These are phyloP conservation scores for Nomada flava DNA, from an alignment of 2,888 invertebrate species.

Conservation along the genomic window DNA sequence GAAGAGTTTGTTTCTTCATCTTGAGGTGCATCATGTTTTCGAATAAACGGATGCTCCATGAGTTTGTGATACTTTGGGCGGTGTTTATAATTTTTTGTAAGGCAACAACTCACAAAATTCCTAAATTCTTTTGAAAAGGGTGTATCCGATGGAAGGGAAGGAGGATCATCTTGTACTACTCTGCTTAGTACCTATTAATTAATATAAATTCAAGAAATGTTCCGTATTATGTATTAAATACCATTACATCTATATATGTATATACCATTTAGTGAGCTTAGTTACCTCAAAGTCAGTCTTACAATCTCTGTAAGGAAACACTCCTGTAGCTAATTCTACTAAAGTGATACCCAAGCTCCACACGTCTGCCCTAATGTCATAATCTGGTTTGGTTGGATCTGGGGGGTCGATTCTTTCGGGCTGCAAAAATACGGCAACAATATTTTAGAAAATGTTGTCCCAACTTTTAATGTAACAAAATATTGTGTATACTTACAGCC, in stretches of 20 bases:
- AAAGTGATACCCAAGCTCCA: constrained; percentile 99
- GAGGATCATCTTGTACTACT: constrained; percentile 95
- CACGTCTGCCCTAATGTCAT: constrained; percentile 99
- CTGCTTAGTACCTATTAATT: constrained; percentile 84
- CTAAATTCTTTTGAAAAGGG: constrained; percentile 94
- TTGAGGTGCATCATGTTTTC: constrained; percentile 87
- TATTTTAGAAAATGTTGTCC: not conserved
- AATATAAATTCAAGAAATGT: constrained; percentile 27
- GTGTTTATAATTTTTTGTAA: constrained; percentile 96
- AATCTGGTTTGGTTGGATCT: constrained; percentile 96
- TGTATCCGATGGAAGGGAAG: constrained; percentile 91
- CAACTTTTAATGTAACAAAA: not conserved
- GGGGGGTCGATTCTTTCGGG: constrained; percentile 98
- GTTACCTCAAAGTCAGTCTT: constrained; percentile 98
- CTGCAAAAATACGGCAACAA: constrained; percentile 84
- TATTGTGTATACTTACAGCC: constrained; percentile 90
- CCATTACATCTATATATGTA: too few relatives aligned
- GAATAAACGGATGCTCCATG: constrained; percentile 94
- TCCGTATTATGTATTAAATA: not conserved
- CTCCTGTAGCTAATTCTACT: constrained; percentile 98
- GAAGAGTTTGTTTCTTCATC: constrained; percentile 74
- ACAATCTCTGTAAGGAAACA: constrained; percentile 97
- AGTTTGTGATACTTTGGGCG: constrained; percentile 97
- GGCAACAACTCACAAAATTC: constrained; percentile 95
- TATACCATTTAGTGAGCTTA: not conserved